Base-by-base conservation (phyloP, 2,888 invertebrate species). In the Melipona bicolor region DNA sequence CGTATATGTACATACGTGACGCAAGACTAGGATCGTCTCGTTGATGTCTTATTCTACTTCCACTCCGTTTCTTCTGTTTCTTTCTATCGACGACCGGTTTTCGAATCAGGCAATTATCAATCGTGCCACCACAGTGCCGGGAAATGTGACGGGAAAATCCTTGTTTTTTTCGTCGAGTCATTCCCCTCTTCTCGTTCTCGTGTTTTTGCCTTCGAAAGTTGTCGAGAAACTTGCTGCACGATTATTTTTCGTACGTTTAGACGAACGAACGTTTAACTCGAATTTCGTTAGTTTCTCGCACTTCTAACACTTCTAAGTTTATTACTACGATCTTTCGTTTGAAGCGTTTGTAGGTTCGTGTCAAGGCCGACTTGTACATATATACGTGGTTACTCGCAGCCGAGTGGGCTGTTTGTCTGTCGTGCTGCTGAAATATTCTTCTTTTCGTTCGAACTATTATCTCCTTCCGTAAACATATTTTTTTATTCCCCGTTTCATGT, bases 251-350 rank as follows among this genome's bases (percentile, higher is more conserved):
- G 15, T 17, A n/a, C 32, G 32, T 4, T 32, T 32, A 3, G 32
- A 32, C 32, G 32, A 61, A 65, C 11, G 9, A 71, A 49, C 17
- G 13, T 49, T 36, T 72, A 77, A 77, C 67, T 54, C 24, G 72
- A 54, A 67, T 81, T 72, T 72, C 49, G 61, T 27, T 79, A 43
- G 59, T 61, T 49, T 69, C n/a, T 56, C n/a, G 50, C 52, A 13
- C 27, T 4, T 9, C 43, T n/a, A n/a, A n/a, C 9, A n/a, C 27
- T 27, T 27, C 27, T 27, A 27, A 27, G 15, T n/a, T n/a, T 0
- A 0, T 19, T 61, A 32, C 67, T 80, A 68, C 62, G 67, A 62
- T 62, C 62, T 24, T 27, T 56, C 17, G 49, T 17, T 1, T 17
- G 17, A n/a, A 54, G 54, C 24, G 27, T 56, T 36, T 27, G 11